Percentiles rank a stretch among this genome's conserved stretches.
Conservation (phyloP, 2,113 vertebrate genomes). For the Psilopsiagon aurifrons region DNA sequence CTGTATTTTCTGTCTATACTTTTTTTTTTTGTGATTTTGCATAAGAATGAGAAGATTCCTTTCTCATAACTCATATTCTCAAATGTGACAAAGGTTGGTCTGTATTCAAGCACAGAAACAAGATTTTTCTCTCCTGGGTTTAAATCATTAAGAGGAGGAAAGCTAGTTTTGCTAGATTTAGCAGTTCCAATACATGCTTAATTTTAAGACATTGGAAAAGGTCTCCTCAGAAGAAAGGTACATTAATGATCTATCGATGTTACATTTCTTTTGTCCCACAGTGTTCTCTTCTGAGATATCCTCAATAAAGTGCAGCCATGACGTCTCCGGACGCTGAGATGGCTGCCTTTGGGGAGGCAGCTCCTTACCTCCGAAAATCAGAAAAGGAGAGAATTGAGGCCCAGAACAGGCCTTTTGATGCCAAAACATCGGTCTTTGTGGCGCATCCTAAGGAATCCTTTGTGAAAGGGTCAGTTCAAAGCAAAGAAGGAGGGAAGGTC, state of each 20-base stretch:
- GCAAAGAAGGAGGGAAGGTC: constrained; percentile 21
- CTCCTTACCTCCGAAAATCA: constrained; percentile 82
- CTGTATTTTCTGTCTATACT: background rate
- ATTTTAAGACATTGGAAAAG: background rate
- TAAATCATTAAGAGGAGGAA: background rate
- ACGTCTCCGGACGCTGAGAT: background rate
- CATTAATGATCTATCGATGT: background rate
- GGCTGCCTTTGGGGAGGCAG: background rate
- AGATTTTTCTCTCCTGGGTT: background rate
- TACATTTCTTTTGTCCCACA: background rate
- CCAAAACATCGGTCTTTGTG: background rate
- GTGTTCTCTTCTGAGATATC: background rate
- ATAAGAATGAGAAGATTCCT: background rate
- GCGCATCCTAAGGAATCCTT: background rate
- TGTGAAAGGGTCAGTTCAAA: constrained; percentile 18
- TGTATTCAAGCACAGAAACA: background rate
- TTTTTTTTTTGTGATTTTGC: background rate
- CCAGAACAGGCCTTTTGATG: constrained; percentile 82
- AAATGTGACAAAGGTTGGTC: constrained; percentile 11
- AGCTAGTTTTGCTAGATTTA: background rate
- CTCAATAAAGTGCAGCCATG: constrained; percentile 9
- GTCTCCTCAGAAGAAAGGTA: background rate
- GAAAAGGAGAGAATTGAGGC: constrained; percentile 86
- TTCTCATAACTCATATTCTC: background rate
- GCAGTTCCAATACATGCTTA: background rate